Conservation (phyloP, 30 jellyfish, hydroid and myxozoan genomes). For the Cassiopea xamachana region DNA sequence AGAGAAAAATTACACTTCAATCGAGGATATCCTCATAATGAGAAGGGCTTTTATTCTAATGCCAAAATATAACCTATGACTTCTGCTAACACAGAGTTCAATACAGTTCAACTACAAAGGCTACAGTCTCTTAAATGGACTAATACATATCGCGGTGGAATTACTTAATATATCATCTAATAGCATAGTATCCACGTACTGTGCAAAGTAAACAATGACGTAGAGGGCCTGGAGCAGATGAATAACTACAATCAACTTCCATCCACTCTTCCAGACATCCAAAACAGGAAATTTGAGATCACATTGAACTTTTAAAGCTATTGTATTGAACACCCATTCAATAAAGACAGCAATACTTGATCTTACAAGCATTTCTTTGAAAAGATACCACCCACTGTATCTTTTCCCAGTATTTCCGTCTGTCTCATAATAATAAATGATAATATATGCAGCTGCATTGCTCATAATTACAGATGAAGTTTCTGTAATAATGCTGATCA, state of each 20-base stretch:
- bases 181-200: neutral
- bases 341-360: slow-evolving; percentile 23
- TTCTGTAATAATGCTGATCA: slow-evolving; percentile 36
- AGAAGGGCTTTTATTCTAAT: no score
- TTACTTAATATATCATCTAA: neutral
- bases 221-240: slow-evolving; percentile 13
- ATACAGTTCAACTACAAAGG: no score
- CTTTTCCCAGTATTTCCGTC: slow-evolving; percentile 24
- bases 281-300: slow-evolving; percentile 3
- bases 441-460: slow-evolving; percentile 22
- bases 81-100: no score
- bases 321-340: slow-evolving; percentile 2
- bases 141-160: neutral
- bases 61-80: no score
- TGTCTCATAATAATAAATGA: slow-evolving; percentile 9
- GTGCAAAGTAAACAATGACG: slow-evolving; percentile 11
- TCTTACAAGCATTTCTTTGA: slow-evolving; percentile 12
- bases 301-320: slow-evolving; percentile 15
- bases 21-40: no score
- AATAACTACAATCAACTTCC: slow-evolving; percentile 18
- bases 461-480: slow-evolving; percentile 24
- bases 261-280: slow-evolving; percentile 9
- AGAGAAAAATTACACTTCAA: no score
- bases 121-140: neutral
- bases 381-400: slow-evolving; percentile 10